These are phyloP conservation scores for Byasa hedistus DNA, from an alignment of 2,888 invertebrate genomes.

Conservation along the genomic window DNA sequence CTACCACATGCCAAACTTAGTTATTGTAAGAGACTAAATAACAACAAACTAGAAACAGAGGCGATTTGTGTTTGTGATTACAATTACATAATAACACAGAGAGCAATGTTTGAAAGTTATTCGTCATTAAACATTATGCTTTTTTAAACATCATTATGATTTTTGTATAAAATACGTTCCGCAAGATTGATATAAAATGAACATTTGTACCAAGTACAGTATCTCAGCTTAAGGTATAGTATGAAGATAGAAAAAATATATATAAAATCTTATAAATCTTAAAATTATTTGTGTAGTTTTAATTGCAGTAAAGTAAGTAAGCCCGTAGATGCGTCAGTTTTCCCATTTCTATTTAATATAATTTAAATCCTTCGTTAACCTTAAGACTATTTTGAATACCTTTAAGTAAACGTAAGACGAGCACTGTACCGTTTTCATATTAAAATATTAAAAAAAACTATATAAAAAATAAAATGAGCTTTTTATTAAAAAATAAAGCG, in stretches of 20 bases:
- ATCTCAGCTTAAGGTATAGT: too few relatives aligned
- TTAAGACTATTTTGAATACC: constrained; percentile 24
- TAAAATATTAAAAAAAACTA: constrained; percentile 16
- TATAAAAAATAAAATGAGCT: constrained; percentile 18
- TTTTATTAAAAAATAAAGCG: constrained; percentile 24
- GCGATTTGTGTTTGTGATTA: too few relatives aligned
- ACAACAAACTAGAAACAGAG: too few relatives aligned
- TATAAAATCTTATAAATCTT: not conserved
- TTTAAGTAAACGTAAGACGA: constrained; percentile 15
- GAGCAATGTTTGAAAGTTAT: too few relatives aligned
- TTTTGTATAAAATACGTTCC: too few relatives aligned
- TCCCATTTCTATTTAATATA: constrained; percentile 20
- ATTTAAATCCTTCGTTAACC: constrained; percentile 23
- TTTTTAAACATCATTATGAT: too few relatives aligned
- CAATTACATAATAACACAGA: too few relatives aligned
- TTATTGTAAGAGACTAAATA: too few relatives aligned
- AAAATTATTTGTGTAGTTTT: not conserved
- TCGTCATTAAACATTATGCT: too few relatives aligned
- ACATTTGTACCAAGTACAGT: too few relatives aligned
- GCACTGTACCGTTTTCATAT: constrained; percentile 16
- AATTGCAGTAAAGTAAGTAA: not conserved
- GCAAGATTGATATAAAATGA: too few relatives aligned
- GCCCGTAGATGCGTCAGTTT: not conserved
- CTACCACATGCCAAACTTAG: not conserved
- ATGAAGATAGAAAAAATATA: not conserved